These are phyloP conservation scores for Cyanocitta stelleri DNA, from an alignment of 2,113 vertebrate genomes.

Conservation along the genomic window DNA sequence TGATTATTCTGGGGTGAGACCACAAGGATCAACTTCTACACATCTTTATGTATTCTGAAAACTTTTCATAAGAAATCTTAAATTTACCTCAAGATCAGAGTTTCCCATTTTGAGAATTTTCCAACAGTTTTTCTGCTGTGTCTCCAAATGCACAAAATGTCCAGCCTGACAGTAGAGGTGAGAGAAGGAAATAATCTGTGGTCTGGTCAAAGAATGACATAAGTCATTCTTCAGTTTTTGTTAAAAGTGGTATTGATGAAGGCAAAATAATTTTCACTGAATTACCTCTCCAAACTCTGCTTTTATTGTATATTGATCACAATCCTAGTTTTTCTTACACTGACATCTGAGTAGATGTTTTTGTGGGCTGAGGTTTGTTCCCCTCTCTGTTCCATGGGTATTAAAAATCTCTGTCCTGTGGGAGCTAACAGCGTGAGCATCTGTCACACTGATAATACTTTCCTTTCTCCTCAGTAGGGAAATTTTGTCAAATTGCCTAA, in stretches of 20 bases:
- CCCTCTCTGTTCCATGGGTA: background rate
- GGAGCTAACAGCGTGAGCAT: background rate
- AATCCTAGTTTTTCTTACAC: rapidly evolving
- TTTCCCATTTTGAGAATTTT: background rate
- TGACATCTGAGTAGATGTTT: background rate
- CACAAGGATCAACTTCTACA: background rate
- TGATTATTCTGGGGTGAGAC: background rate
- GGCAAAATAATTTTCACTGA: background rate
- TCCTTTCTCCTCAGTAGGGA: background rate
- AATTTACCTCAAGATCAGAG: background rate
- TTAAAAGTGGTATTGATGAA: background rate
- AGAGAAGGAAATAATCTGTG: background rate
- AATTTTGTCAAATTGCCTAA: background rate
- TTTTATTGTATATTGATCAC: background rate
- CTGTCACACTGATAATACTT: background rate
- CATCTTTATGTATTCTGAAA: background rate
- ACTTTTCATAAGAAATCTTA: background rate
- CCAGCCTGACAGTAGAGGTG: rapidly evolving
- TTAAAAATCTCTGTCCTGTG: background rate
- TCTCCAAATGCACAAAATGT: background rate
- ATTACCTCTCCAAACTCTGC: background rate
- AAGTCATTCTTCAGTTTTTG: background rate
- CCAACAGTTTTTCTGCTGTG: background rate
- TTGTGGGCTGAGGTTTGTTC: background rate
- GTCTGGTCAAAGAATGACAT: background rate